Evolutionary conservation across 2,888 invertebrate genomes (phyloP), one percentile per base, ranked within the genome.

Genomic region (Volucella zonaria): DNA sequence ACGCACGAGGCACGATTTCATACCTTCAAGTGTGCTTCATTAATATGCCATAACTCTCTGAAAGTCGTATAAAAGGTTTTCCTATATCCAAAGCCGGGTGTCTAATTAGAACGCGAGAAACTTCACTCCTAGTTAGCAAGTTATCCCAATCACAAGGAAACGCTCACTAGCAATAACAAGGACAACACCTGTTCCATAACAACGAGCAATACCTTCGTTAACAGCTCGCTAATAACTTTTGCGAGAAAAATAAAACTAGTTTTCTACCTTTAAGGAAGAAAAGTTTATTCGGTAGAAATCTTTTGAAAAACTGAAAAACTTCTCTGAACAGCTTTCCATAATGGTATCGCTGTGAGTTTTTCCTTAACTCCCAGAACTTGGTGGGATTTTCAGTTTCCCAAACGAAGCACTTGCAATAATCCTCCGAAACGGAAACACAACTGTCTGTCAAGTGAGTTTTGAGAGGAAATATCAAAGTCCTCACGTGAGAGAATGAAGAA

Each of bases 341-440:
- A 81, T 76, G 79, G 75, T 83, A 83, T 79, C 70, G 68, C 62
- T 31, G 49, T 59, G 67, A 83, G 74, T 73, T 71, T 62, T 47
- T n/a, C 40, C 23, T 14, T 43, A 66, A 71, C 81, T 85, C 77
- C 73, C 38, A 61, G 77, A 81, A 81, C 58, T 85, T 81, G 38
- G 62, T 62, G 64, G 42, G 62, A 77, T 81, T 85, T 81, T 81
- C 81, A 85, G 77, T 73, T 85, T 81, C 40, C 56, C 15, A 67
- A 15, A 67, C 61, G 56, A 75, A 61, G 43, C 61, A 58, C 47
- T 56, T 66, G 73, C 77, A 71, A 81, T 73, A 77, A 81, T 81
- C 76, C 62, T 14, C 31, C 59, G 12, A 23, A 54, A 45, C 52
- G 58, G 66, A 83, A 80, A 71, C 74, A 75, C 80, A 64, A 62